phyloP scores from a whole-genome alignment of 2,888 invertebrate genomes.

The Ferrisia virgata region DNA sequence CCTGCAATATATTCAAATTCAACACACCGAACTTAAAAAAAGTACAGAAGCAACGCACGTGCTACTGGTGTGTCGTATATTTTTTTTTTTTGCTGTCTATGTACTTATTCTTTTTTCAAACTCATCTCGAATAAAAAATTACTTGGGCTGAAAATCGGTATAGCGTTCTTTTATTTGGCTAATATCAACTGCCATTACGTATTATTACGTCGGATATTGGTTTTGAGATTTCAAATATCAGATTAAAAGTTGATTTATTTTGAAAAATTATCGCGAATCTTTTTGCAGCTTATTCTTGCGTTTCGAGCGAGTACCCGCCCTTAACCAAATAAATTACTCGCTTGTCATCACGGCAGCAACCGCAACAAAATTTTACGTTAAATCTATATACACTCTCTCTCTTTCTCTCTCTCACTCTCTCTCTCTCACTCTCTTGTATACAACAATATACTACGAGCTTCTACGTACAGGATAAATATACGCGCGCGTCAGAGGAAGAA shows the following conservation, averaged over 20 bases:
- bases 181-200: conserved; percentile 23
- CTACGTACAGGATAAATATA: too few relatives aligned
- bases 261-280: conserved; percentile 33
- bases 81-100: too few relatives aligned
- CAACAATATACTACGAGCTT: too few relatives aligned
- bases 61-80: neutral
- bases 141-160: conserved; percentile 10
- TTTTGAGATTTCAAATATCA: conserved; percentile 24
- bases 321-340: conserved; percentile 26
- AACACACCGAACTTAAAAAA: neutral
- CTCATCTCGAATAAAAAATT: conserved; percentile 7
- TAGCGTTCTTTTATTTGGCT: neutral
- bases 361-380: conserved; percentile 14
- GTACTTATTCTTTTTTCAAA: neutral
- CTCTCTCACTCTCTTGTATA: neutral
- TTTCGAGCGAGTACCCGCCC: neutral
- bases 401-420: too few relatives aligned
- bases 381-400: conserved; percentile 1
- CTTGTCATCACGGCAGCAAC: conserved; percentile 27
- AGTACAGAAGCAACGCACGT: neutral
- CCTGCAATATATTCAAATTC: neutral
- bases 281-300: conserved; percentile 12
- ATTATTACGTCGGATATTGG: conserved; percentile 29
- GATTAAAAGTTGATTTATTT: conserved; percentile 37
- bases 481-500: conserved; percentile 9